A percentile compares a stretch with the other conserved stretches of the same genome.
Evolutionary conservation across 2,113 vertebrate species (phyloP).

Genomic region (Zosterops lateralis): DNA sequence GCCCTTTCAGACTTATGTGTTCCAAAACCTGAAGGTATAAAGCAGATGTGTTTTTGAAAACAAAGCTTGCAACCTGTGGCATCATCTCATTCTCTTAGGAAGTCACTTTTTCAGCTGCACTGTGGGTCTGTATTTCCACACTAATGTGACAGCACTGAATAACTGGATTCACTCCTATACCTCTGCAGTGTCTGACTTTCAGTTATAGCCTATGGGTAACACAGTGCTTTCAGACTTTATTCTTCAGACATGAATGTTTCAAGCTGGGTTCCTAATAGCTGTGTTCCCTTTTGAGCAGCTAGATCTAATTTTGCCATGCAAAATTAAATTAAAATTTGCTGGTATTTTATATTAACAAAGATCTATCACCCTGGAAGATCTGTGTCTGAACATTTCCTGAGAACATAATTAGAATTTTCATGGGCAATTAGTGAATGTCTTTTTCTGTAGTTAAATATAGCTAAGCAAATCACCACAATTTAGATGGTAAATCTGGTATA

Average conservation of each 20-base stretch:
- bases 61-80: background rate
- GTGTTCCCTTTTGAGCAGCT: background rate
- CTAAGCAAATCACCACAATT: slow-evolving; percentile 7
- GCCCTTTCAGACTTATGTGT: background rate
- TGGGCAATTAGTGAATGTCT: background rate
- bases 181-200: background rate
- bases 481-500: background rate
- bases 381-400: background rate
- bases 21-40: background rate
- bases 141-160: background rate
- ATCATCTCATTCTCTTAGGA: background rate
- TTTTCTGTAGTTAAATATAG: background rate
- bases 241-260: background rate
- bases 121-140: background rate
- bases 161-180: background rate
- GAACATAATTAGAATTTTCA: slow-evolving; percentile 33
- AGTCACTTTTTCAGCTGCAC: background rate
- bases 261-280: background rate
- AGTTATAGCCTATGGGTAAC: background rate
- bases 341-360: background rate
- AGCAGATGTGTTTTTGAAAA: background rate
- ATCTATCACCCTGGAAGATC: background rate
- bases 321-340: slow-evolving; percentile 13
- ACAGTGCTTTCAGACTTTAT: background rate
- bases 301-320: background rate